Conservation (phyloP, 2,888 invertebrate genomes). For the Augiades crinisus region DNA sequence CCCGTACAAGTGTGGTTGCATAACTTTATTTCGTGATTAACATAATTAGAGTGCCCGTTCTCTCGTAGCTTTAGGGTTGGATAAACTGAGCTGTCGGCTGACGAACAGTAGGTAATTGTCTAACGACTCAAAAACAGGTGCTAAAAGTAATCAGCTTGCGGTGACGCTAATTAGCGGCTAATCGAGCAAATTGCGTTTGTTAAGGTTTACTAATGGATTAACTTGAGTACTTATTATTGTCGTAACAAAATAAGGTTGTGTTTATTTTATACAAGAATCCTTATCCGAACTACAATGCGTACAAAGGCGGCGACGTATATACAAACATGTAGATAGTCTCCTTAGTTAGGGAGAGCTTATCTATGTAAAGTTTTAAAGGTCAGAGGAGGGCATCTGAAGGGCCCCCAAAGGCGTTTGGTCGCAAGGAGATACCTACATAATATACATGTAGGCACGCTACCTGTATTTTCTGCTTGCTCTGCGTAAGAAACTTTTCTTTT, state of each 20-base stretch:
- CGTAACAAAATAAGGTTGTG: neutral
- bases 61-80: conserved; percentile 51
- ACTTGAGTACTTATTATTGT: too few species aligned
- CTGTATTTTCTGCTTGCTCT: neutral
- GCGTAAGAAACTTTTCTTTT: neutral
- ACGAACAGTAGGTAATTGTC: conserved; percentile 38
- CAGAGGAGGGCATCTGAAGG: conserved; percentile 36
- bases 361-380: conserved; percentile 39
- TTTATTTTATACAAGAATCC: neutral
- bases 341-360: conserved; percentile 27
- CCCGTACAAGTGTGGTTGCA: conserved; percentile 67
- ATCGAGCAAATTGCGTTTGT: neutral
- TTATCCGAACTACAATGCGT: neutral
- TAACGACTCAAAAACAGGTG: conserved; percentile 52
- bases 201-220: too few species aligned
- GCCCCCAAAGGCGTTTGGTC: conserved; percentile 26
- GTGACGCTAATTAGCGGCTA: neutral
- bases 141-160: conserved; percentile 32
- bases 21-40: conserved; percentile 76
- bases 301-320: neutral
- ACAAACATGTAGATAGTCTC: neutral
- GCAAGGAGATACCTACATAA: conserved; percentile 2
- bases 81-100: conserved; percentile 45
- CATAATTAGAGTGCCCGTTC: conserved; percentile 69
- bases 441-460: neutral